Evolutionary conservation across 2,113 vertebrate species (phyloP).

Genomic region (Heliornis fulica): DNA sequence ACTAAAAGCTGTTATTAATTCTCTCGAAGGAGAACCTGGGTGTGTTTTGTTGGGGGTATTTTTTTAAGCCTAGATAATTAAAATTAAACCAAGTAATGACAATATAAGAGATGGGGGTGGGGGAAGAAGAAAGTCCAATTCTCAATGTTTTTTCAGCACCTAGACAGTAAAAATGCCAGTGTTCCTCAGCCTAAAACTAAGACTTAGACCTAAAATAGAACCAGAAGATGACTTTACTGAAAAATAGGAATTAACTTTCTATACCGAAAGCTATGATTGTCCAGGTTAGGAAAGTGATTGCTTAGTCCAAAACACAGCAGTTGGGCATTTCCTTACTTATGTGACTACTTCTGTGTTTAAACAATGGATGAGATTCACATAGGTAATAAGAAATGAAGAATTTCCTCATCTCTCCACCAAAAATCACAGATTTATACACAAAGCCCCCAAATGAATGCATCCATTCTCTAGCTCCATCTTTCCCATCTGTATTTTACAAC

Average conservation of each 20-base stretch:
- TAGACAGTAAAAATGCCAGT: not conserved
- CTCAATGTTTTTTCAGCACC: not conserved
- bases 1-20: slow-evolving; percentile 64
- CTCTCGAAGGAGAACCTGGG: slow-evolving; percentile 21
- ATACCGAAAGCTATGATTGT: not conserved
- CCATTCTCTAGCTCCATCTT: not conserved
- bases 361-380: not conserved
- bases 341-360: not conserved
- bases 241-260: not conserved
- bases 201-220: not conserved
- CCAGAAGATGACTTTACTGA: not conserved
- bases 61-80: slow-evolving; percentile 44
- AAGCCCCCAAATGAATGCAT: not conserved
- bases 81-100: slow-evolving; percentile 55
- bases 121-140: not conserved
- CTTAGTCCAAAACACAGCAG: not conserved
- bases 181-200: not conserved
- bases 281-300: not conserved
- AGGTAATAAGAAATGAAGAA: not conserved
- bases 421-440: not conserved
- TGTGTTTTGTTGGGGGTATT: not conserved
- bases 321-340: not conserved
- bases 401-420: not conserved
- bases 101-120: not conserved
- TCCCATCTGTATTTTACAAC: not conserved